Evolutionary conservation across 2,797 vertebrate genomes (phyloP), one percentile per base, ranked within the genome.

Genomic region (Anguilla megastoma): DNA sequence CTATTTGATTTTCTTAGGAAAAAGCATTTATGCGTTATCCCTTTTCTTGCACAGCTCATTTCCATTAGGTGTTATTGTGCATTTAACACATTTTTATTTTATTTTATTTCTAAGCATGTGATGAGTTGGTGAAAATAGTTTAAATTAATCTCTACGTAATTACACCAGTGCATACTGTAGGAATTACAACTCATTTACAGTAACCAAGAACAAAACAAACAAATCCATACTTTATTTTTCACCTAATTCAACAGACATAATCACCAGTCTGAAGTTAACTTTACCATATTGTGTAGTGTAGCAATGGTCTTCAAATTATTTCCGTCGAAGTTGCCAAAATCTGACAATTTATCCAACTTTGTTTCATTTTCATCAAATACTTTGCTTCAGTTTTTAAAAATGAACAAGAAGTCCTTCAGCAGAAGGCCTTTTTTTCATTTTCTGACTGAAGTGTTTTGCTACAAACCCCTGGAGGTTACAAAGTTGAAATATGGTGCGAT

Each of bases 401-500:
- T 76, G 33, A 36, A 76, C 27, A 30, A n/a, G 18, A 18, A 24
- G 79, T 76, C 33, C 33, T 41, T 76, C 71, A 76, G 16, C 71
- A 76, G 18, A 69, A 69, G 14, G 16, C 56, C 56, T 58, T 27
- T n/a, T 69, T 82, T 82, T 48, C 12, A 50, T 50, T 82, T n/a
- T 33, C 7, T 63, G 16, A 24, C 18, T 85, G 16, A 63, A 16
- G 56, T 54, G 8, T 36, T 60, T 85, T 50, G 21, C 45, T 82
- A 50, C 33, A 85, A 12, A 76, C 10, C 30, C 24, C 71, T 30
- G 30, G 56, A 85, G 54, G 30, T 85, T n/a, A 85, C 33, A 21
- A 85, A 85, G 84, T 41, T 85, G 56, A 63, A 58, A n/a, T 85
- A 63, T 63, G 58, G 58, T 30, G 16, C 3, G 56, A 85, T 60